phyloP scores from a whole-genome alignment of 2,888 invertebrate genomes.

The Ectemnius lituratus region DNA sequence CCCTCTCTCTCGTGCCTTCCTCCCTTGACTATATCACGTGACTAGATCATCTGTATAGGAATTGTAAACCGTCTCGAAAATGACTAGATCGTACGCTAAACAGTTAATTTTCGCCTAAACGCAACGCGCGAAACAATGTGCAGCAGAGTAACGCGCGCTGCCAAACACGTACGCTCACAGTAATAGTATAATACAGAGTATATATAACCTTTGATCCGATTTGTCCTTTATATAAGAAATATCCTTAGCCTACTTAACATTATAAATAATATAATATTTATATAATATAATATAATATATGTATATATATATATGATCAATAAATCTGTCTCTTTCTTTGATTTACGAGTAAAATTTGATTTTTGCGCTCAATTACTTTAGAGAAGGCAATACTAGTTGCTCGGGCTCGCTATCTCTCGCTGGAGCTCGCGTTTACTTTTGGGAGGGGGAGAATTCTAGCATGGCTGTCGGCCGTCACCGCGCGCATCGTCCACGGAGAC shows the following conservation, averaged over 20 bases:
- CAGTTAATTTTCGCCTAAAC: constrained; percentile 45
- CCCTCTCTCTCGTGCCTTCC: constrained; percentile 3
- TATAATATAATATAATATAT: constrained; percentile 44
- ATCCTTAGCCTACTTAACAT: constrained; percentile 36
- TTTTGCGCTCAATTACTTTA: constrained; percentile 76
- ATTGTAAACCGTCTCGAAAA: constrained; percentile 69
- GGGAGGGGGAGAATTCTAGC: too few species aligned
- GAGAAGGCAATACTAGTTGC: constrained; percentile 71
- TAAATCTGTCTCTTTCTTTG: constrained; percentile 61
- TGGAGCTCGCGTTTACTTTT: not conserved
- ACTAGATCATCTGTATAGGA: constrained; percentile 68
- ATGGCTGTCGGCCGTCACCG: too few species aligned
- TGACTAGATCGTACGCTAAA: constrained; percentile 68
- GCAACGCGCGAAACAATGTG: constrained; percentile 41
- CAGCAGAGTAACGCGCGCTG: constrained; percentile 27
- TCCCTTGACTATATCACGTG: constrained; percentile 60
- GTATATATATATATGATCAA: constrained; percentile 56
- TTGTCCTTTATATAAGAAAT: constrained; percentile 55
- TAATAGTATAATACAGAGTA: constrained; percentile 63
- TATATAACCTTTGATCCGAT: constrained; percentile 43
- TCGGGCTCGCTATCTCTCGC: constrained; percentile 27
- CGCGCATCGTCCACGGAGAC: too few species aligned
- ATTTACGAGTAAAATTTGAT: constrained; percentile 74
- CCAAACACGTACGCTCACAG: constrained; percentile 38
- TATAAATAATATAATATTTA: constrained; percentile 41